Evolutionary conservation across 2,888 invertebrate genomes (phyloP), one percentile per base, ranked within the genome.

Genomic region (Drosophila suboccidentalis): DNA sequence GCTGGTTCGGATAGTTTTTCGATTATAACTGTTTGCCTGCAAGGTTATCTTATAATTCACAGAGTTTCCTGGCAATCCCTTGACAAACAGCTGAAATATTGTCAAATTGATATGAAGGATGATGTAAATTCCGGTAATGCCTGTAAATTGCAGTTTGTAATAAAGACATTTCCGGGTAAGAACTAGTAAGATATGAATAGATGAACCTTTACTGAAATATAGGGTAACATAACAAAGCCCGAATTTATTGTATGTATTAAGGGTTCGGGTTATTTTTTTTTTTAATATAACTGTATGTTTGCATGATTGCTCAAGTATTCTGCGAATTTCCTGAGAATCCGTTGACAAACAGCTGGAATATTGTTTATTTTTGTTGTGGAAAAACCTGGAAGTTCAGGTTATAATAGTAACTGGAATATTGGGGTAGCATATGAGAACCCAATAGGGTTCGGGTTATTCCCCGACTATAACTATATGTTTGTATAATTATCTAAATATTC

Each of bases 11-110:
- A 1, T 26, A 11, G 15, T 58, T 36, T 26, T 13, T 29, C 58
- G 17, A 11, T 26, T 15, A 58, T 58, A 58, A 58, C 58, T 46
- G 46, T 44, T 8, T 46, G 38, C 5, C 9, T 10, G 9, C 11
- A 11, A 15, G 17, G 26, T 47, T 38, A 58, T 22, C 34, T 22
- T 36, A 57, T 46, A 46, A 15, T 36, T 15, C 15, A 46, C 19
- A 10, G 9, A 57, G 46, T 36, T 57, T 36, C 26, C 57, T 46
- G 46, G 11, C 22, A 36, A 26, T 15, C 10, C 29, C 11, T 34
- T 4, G 36, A 46, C 46, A 26, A 15, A 46, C n/a, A 11, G 1
- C 46, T 36, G n/a, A 26, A 34, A 36, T 4, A 15, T n/a, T 22
- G 22, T 13, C 36, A 1, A 34, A 26, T 13, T 22, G 11, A 22